Percentiles rank a stretch among this genome's conserved stretches.
phyloP scores from a whole-genome alignment of 2,113 vertebrate species.

The Myiagra hebetior region DNA sequence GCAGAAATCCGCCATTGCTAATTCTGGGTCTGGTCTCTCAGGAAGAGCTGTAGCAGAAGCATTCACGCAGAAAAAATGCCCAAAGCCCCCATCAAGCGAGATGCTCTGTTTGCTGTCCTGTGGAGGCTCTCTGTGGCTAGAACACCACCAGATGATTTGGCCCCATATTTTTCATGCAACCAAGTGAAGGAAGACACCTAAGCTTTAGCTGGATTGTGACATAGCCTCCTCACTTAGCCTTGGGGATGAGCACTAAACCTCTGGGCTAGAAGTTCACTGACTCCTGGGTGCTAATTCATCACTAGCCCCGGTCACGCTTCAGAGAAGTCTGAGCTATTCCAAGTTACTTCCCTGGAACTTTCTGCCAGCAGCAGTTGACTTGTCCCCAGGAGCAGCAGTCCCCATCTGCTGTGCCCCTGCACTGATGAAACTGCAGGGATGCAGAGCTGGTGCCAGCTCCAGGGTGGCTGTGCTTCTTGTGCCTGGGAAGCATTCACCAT shows the following conservation, averaged over 20 bases:
- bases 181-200: not conserved
- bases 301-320: not conserved
- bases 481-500: accelerated
- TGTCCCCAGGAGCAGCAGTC: not conserved
- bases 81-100: not conserved
- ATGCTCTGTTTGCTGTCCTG: not conserved
- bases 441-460: not conserved
- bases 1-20: not conserved
- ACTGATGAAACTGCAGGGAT: not conserved
- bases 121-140: not conserved
- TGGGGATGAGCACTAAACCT: not conserved
- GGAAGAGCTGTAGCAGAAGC: not conserved
- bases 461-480: not conserved
- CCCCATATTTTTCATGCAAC: not conserved
- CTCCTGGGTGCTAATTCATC: not conserved
- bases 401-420: not conserved
- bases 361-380: not conserved
- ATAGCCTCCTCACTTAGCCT: not conserved
- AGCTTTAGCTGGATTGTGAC: not conserved
- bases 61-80: not conserved
- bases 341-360: not conserved
- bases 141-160: not conserved
- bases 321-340: not conserved
- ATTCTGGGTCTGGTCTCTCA: not conserved
- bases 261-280: not conserved